Percentiles rank a stretch among this genome's conserved stretches.
phyloP scores from a whole-genome alignment of 1,140 invertebrate genomes.

The Schmidtea mediterranea region DNA sequence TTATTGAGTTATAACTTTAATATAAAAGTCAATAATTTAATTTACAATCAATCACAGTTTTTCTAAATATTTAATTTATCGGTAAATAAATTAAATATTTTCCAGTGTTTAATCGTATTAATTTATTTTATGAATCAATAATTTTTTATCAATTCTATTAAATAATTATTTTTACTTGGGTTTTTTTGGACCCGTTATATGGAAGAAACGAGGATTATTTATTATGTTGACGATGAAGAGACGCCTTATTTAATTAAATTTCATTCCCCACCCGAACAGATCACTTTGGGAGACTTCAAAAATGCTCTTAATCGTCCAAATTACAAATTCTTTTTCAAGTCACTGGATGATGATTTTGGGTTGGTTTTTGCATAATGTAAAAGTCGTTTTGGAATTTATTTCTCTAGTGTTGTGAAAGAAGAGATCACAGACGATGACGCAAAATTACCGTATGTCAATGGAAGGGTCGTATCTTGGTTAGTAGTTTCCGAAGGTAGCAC shows the following conservation, averaged over 20 bases:
- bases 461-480: slow-evolving; percentile 80
- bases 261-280: slow-evolving; percentile 66
- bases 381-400: slow-evolving; percentile 9
- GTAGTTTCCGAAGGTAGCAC: not conserved
- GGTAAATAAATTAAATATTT: too few relatives aligned
- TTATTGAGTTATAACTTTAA: too few relatives aligned
- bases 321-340: slow-evolving; percentile 84
- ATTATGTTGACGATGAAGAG: slow-evolving; percentile 94
- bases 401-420: slow-evolving; percentile 64
- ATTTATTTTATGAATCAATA: too few relatives aligned
- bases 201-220: slow-evolving; percentile 93
- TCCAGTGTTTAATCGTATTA: too few relatives aligned
- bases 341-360: slow-evolving; percentile 96
- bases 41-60: too few relatives aligned
- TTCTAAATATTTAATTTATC: too few relatives aligned
- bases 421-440: slow-evolving; percentile 87
- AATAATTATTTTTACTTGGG: too few relatives aligned
- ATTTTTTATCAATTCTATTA: too few relatives aligned
- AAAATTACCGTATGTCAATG: slow-evolving; percentile 78
- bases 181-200: slow-evolving; percentile 25
- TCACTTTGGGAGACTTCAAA: slow-evolving; percentile 86
- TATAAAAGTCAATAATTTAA: too few relatives aligned
- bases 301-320: slow-evolving; percentile 79
- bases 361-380: slow-evolving; percentile 29
- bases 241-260: slow-evolving; percentile 93